Conservation (phyloP, 1,140 invertebrate genomes). For the Bathynomus jamesi region DNA sequence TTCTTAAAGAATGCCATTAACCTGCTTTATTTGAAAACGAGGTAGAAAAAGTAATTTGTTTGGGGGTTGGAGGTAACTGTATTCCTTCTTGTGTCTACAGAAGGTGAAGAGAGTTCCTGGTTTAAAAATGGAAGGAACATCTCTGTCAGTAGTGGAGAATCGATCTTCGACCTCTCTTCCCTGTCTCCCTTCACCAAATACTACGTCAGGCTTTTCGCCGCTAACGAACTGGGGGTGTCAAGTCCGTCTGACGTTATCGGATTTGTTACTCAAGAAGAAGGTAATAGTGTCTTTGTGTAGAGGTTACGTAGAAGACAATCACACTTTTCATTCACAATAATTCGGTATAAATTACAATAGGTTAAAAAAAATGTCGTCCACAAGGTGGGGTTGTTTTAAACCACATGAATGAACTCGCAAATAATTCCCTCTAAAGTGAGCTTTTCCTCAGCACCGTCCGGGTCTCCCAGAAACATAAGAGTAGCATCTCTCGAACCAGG, state of each 20-base stretch:
- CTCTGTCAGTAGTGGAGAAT: not conserved
- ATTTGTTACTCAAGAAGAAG: constrained; percentile 11
- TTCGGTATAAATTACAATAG: too few species aligned
- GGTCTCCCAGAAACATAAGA: constrained; percentile 33
- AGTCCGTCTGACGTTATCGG: constrained; percentile 7
- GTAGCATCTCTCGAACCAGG: constrained; percentile 1
- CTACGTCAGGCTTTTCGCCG: not conserved
- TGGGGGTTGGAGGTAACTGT: too few species aligned
- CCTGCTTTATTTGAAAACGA: too few species aligned
- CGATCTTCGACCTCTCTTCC: not conserved
- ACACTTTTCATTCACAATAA: too few species aligned
- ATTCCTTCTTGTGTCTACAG: too few species aligned
- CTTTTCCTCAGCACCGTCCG: constrained; percentile 38
- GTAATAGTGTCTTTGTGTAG: too few species aligned
- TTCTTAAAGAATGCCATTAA: too few species aligned
- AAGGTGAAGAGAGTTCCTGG: not conserved
- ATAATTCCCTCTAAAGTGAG: not conserved
- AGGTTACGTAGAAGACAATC: too few species aligned
- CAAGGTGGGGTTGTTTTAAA: too few species aligned
- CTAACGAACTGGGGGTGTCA: constrained; percentile 5
- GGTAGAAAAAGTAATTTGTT: too few species aligned
- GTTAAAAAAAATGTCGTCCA: too few species aligned
- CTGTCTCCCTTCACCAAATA: not conserved
- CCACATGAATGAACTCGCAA: not conserved
- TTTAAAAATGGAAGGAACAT: not conserved